phyloP scores from a whole-genome alignment of 2,888 invertebrate species.

The Caenorhabditis afra region DNA sequence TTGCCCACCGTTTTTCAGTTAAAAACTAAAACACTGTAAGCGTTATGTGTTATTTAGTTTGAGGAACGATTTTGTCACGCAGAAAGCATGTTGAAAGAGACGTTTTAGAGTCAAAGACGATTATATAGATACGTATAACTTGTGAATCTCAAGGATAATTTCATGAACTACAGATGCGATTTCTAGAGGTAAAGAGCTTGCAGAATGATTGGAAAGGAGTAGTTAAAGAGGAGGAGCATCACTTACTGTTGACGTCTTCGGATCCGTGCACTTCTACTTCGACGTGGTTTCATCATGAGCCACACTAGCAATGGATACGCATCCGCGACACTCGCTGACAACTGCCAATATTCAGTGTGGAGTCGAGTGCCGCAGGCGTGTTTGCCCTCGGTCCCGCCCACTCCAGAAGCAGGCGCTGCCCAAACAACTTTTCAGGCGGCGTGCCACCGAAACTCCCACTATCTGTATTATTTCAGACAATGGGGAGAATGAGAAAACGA shows the following conservation, averaged over 20 bases:
- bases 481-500: not conserved
- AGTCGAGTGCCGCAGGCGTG: slow-evolving; percentile 58
- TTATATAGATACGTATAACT: no score
- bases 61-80: no score
- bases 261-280: slow-evolving; percentile 53
- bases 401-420: slow-evolving; percentile 41
- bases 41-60: no score
- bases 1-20: no score
- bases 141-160: no score
- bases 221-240: no score
- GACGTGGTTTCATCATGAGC: slow-evolving; percentile 48
- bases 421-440: slow-evolving; percentile 48
- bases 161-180: no score
- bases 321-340: slow-evolving; percentile 40
- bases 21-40: no score
- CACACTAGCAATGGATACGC: slow-evolving; percentile 50
- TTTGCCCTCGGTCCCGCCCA: slow-evolving; percentile 60
- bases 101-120: no score
- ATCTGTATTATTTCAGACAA: slow-evolving; percentile 30
- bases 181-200: not conserved
- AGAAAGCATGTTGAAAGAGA: no score
- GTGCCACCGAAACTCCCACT: slow-evolving; percentile 18
- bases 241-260: slow-evolving; percentile 54
- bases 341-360: slow-evolving; percentile 58
- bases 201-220: no score